phyloP scores from a whole-genome alignment of 2,888 invertebrate species.

The Actias luna region DNA sequence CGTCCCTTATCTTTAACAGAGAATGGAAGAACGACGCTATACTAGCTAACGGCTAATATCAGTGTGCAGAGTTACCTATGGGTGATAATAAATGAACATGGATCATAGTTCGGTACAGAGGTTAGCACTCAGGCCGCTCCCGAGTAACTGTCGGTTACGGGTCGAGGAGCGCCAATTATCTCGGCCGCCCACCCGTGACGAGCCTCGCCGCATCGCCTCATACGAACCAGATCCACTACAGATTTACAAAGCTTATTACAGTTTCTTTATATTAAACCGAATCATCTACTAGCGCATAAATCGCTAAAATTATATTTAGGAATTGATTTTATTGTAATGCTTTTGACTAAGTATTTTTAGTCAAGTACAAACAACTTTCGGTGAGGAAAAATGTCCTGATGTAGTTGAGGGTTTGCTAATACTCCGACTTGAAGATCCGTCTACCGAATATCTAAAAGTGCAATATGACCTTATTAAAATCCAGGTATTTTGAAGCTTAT shows the following conservation, averaged over 20 bases:
- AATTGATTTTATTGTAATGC: background rate
- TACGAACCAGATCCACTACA: constrained; percentile 4
- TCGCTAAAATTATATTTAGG: background rate
- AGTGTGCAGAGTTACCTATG: background rate
- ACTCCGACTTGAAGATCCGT: too few species aligned
- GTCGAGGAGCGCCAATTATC: constrained; percentile 58
- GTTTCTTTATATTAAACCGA: constrained; percentile 16
- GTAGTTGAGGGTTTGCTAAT: too few species aligned
- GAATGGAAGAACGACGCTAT: background rate
- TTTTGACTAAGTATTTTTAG: too few species aligned
- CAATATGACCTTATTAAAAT: too few species aligned
- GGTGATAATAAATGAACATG: constrained; percentile 3
- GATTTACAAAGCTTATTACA: constrained; percentile 23
- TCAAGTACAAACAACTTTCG: too few species aligned
- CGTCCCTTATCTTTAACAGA: too few species aligned
- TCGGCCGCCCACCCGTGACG: constrained; percentile 66
- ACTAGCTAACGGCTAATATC: background rate
- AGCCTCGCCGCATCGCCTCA: constrained; percentile 29
- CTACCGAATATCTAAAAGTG: too few species aligned
- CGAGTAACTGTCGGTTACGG: constrained; percentile 58
- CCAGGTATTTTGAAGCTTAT: too few species aligned
- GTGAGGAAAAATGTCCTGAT: too few species aligned
- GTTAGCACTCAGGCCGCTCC: constrained; percentile 32
- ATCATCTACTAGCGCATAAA: background rate
- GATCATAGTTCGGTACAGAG: constrained; percentile 8